Base-by-base conservation (phyloP, 2,797 vertebrate genomes). In the Ispidina lecontei region DNA sequence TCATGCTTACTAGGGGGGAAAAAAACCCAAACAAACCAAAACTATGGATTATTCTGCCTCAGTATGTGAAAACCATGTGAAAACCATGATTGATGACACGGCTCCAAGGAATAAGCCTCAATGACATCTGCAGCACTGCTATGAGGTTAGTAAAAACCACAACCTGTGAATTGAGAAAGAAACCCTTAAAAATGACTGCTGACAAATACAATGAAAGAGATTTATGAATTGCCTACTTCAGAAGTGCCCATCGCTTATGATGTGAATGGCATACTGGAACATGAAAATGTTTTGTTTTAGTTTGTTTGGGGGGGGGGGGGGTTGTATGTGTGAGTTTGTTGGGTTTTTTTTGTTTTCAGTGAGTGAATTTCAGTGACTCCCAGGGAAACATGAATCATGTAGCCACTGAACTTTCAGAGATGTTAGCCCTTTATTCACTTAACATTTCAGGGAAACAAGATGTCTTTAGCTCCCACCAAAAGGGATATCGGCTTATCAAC, bases 111-210 rank as follows among this genome's bases (percentile, higher is more conserved):
- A 90, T 86, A 94, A 91, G 55, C 62, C 64, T 91, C 91, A 93
- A 65, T 92, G 87, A 80, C 68, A 92, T 74, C 76, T 91, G 85
- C 70, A 82, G 75, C 70, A 62, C 51, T 82, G 76, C 84, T 88
- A 75, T 72, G 84, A 89, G 77, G 77, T 90, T 95, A 70, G 82
- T 95, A 92, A 94, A 87, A 95, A 76, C 91, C 73, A 76, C 79
- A 93, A 89, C 81, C 84, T 85, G 73, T 91, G 90, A 94, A 90
- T 51, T 93, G 92, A 95, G 84, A 95, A 93, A 95, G 93, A 95
- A 94, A 44, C 12, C 29, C 60, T 91, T 93, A 96, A 94, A 95
- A 95, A 93, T 76, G 46, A 73, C 84, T 93, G 67, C 88, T 90
- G 91, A 94, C 89, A 96, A 96, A 91, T 65, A 94, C 56, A 91